These are phyloP conservation scores for Sebastes goodei DNA, from an alignment of 2,797 vertebrate species.

Conservation along the genomic window DNA sequence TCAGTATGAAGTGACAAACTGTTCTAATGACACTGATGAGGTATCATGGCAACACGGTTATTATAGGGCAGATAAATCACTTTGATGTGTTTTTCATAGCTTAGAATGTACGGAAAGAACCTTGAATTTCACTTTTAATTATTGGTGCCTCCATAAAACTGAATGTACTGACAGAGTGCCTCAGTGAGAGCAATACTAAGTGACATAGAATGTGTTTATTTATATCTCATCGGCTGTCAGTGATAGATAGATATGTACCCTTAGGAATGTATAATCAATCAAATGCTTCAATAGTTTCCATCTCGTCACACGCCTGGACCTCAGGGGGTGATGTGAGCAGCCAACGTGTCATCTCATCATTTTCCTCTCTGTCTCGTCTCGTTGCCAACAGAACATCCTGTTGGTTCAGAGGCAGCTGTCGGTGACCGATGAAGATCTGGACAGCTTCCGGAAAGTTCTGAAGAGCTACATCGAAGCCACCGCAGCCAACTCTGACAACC, in stretches of 20 bases:
- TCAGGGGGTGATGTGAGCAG: not conserved
- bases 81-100: not conserved
- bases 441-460: constrained; percentile 88
- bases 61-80: not conserved
- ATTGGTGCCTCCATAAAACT: not conserved
- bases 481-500: constrained; percentile 86
- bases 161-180: not conserved
- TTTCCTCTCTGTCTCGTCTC: not conserved
- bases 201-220: not conserved
- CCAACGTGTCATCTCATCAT: not conserved
- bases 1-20: not conserved
- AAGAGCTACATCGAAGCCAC: constrained; percentile 88
- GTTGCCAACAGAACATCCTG: constrained; percentile 89
- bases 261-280: not conserved
- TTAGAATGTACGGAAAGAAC: accelerated
- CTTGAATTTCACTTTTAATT: not conserved
- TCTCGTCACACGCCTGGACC: not conserved
- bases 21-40: not conserved
- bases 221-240: not conserved
- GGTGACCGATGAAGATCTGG: constrained; percentile 82
- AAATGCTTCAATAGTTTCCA: not conserved
- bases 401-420: constrained; percentile 93
- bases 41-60: constrained; percentile 18
- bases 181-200: not conserved
- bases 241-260: not conserved